These are phyloP conservation scores for Lucinisca nassula DNA, from an alignment of 2,888 invertebrate species.

Conservation along the genomic window DNA sequence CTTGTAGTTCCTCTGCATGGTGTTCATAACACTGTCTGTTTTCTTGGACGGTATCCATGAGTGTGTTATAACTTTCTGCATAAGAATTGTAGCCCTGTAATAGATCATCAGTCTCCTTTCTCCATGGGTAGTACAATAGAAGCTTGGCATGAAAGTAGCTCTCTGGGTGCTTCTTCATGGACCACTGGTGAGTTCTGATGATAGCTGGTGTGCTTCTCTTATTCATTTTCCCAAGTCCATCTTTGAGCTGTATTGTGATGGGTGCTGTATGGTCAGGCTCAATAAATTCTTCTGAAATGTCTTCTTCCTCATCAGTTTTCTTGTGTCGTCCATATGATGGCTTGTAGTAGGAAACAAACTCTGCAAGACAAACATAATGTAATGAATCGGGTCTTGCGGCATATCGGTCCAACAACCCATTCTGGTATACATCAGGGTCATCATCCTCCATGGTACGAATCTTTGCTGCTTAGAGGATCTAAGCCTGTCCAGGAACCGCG, in stretches of 20 bases:
- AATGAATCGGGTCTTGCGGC: conserved; percentile 19
- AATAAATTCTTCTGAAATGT: not conserved
- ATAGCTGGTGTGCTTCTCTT: conserved; percentile 45
- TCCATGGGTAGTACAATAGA: conserved; percentile 62
- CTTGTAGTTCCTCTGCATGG: conserved; percentile 40
- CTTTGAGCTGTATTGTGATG: conserved; percentile 19
- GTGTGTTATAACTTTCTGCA: conserved; percentile 23
- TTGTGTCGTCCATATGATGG: not conserved
- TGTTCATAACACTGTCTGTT: conserved; percentile 42
- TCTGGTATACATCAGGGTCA: conserved; percentile 39
- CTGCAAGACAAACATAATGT: conserved; percentile 40
- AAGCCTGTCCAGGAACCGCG: too few relatives aligned
- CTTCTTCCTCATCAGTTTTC: not conserved
- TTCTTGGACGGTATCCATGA: conserved; percentile 11
- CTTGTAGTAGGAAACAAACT: conserved; percentile 24
- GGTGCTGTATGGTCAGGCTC: not conserved
- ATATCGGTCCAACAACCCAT: conserved; percentile 37
- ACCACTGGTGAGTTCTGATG: conserved; percentile 54
- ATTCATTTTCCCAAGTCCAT: conserved; percentile 32
- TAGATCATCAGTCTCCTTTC: conserved; percentile 49
- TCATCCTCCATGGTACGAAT: conserved; percentile 30
- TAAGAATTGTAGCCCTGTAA: conserved; percentile 17
- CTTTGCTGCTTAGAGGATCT: too few relatives aligned
- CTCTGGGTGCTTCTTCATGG: conserved; percentile 47
- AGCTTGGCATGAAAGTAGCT: conserved; percentile 53